Evolutionary conservation across 2,113 vertebrate species (phyloP).

Genomic region (Pollimyrus isidori): DNA sequence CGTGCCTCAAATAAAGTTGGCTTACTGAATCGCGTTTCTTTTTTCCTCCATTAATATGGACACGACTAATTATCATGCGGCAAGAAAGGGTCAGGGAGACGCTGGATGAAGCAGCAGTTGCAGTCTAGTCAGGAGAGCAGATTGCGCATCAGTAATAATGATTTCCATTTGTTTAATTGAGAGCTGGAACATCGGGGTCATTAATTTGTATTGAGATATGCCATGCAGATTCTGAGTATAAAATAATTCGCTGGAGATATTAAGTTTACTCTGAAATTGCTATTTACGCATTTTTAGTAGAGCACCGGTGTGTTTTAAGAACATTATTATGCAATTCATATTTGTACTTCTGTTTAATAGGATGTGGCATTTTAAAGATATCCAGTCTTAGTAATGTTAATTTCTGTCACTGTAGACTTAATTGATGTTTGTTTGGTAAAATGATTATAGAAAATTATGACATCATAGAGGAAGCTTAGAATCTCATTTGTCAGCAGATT

Average conservation of each 20-base stretch:
- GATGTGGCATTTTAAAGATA: background rate
- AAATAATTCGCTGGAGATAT: background rate
- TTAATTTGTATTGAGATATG: background rate
- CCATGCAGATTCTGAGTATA: background rate
- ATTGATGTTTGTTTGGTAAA: background rate
- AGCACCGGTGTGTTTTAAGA: background rate
- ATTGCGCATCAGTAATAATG: background rate
- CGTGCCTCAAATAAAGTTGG: background rate
- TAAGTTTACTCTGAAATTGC: background rate
- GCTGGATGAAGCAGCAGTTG: background rate
- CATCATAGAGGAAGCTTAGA: background rate
- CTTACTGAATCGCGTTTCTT: background rate
- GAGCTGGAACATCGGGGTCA: background rate
- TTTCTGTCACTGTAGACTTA: background rate
- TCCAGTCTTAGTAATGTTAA: background rate
- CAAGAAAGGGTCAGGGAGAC: background rate
- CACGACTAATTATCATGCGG: background rate
- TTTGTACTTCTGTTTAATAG: background rate
- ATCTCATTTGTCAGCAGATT: background rate
- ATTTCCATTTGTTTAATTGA: constrained; percentile 10
- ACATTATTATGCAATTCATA: background rate
- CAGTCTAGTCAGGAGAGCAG: background rate
- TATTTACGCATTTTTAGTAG: background rate
- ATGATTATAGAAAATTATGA: background rate
- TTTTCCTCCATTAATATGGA: background rate